Percentiles rank a stretch among this genome's conserved stretches.
Conservation (phyloP, 1,140 invertebrate species). For the Drosophila malerkotliana region DNA sequence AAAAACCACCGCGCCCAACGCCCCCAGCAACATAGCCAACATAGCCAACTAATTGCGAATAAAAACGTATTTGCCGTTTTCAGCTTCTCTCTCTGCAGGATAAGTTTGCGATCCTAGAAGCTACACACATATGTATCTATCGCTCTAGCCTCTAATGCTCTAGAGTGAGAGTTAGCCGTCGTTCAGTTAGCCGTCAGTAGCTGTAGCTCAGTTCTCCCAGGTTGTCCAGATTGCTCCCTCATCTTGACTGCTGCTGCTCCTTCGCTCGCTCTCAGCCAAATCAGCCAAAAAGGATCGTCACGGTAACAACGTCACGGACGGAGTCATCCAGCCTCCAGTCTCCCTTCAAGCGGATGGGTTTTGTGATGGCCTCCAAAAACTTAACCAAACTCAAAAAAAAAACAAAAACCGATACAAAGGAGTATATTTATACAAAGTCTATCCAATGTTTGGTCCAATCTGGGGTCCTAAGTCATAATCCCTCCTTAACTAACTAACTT, state of each 20-base stretch:
- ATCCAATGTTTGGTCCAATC: constrained; percentile 11
- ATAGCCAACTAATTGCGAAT: constrained; percentile 57
- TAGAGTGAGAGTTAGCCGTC: constrained; percentile 45
- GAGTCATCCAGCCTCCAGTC: constrained; percentile 52
- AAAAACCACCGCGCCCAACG: constrained; percentile 66
- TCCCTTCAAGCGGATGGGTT: constrained; percentile 32
- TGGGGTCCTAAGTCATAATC: too few species aligned
- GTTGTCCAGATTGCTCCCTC: constrained; percentile 25
- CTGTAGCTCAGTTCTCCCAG: constrained; percentile 62
- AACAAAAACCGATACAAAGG: constrained; percentile 58
- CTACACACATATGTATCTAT: background rate
- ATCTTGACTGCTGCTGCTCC: constrained; percentile 21
- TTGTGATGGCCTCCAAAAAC: constrained; percentile 45
- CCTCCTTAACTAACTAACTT: constrained; percentile 47
- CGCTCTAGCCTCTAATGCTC: constrained; percentile 59
- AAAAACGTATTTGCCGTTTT: constrained; percentile 80
- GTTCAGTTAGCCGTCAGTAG: constrained; percentile 66
- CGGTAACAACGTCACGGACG: constrained; percentile 63
- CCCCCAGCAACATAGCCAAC: constrained; percentile 45
- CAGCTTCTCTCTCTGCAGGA: constrained; percentile 80
- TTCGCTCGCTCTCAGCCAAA: constrained; percentile 15
- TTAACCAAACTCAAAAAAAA: constrained; percentile 40
- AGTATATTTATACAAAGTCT: constrained; percentile 84
- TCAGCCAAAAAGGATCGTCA: constrained; percentile 61
- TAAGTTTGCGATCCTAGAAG: constrained; percentile 64